phyloP scores from a whole-genome alignment of 2,113 vertebrate species.

The Mustela nigripes region DNA sequence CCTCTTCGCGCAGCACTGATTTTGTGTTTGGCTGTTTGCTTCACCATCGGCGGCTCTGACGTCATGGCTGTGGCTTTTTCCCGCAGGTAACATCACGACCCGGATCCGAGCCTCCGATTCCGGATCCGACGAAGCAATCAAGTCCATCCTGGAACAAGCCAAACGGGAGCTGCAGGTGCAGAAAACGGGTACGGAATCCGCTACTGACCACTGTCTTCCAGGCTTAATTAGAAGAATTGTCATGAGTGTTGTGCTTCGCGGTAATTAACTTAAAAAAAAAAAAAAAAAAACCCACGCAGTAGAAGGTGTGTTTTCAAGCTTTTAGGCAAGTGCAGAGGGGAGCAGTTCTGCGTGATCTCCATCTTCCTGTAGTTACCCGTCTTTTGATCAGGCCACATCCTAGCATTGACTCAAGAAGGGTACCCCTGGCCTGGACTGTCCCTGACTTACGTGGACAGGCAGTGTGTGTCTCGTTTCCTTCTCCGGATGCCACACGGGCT shows the following conservation, averaged over 20 bases:
- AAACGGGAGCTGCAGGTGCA: conserved; percentile 98
- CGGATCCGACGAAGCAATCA: conserved; percentile 97
- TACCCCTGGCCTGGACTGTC: neutral
- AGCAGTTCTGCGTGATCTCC: neutral
- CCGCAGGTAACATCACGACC: conserved; percentile 95
- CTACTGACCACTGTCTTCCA: conserved; percentile 48
- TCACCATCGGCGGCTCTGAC: neutral
- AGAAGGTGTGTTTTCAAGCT: neutral
- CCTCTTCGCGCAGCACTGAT: neutral
- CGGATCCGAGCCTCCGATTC: conserved; percentile 94
- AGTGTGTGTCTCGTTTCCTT: neutral
- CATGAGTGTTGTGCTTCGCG: conserved; percentile 71
- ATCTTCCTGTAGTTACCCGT: neutral
- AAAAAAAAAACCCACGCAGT: neutral
- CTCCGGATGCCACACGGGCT: neutral
- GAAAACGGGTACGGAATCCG: conserved; percentile 92
- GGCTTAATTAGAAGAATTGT: conserved; percentile 76
- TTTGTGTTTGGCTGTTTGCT: neutral
- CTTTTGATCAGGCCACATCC: neutral
- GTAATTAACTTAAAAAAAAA: conserved; percentile 61
- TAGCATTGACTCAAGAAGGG: neutral
- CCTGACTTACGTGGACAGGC: neutral
- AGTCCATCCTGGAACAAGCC: conserved; percentile 97
- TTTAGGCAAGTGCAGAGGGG: neutral
- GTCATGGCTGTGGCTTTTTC: conserved; percentile 81